A percentile compares a stretch with the other conserved stretches of the same genome.
Conservation (phyloP, 2,888 invertebrate species). For the Gari tellinella region DNA sequence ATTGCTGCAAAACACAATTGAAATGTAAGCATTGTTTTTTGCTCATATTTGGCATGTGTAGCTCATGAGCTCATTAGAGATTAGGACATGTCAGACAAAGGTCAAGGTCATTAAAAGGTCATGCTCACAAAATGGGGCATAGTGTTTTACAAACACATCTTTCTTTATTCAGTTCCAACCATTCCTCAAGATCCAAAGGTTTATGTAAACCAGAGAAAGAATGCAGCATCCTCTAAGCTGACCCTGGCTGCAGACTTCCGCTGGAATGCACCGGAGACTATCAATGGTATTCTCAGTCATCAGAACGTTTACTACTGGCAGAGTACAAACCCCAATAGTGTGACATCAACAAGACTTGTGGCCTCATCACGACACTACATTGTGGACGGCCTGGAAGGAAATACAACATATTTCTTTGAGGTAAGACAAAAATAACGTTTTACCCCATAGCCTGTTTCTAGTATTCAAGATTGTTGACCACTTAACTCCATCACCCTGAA, state of each 20-base stretch:
- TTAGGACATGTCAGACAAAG: too few species aligned
- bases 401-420: slow-evolving; percentile 77
- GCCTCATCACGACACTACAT: slow-evolving; percentile 73
- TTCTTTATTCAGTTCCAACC: slow-evolving; percentile 86
- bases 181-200: slow-evolving; percentile 90
- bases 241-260: slow-evolving; percentile 88
- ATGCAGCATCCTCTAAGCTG: slow-evolving; percentile 67
- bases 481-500: too few species aligned
- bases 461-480: too few species aligned
- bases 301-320: slow-evolving; percentile 87
- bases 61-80: too few species aligned
- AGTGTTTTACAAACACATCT: too few species aligned
- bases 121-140: too few species aligned
- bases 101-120: too few species aligned
- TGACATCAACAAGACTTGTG: slow-evolving; percentile 49
- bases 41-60: too few species aligned
- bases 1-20: too few species aligned
- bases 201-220: slow-evolving; percentile 87
- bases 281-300: slow-evolving; percentile 90
- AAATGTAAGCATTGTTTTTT: too few species aligned
- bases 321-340: slow-evolving; percentile 40
- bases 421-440: too few species aligned
- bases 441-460: too few species aligned
- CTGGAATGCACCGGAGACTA: slow-evolving; percentile 91
- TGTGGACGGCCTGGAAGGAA: slow-evolving; percentile 65